A percentile compares a stretch with the other conserved stretches of the same genome.
Evolutionary conservation across 1,140 invertebrate genomes (phyloP).

Genomic region (Formica exsecta): DNA sequence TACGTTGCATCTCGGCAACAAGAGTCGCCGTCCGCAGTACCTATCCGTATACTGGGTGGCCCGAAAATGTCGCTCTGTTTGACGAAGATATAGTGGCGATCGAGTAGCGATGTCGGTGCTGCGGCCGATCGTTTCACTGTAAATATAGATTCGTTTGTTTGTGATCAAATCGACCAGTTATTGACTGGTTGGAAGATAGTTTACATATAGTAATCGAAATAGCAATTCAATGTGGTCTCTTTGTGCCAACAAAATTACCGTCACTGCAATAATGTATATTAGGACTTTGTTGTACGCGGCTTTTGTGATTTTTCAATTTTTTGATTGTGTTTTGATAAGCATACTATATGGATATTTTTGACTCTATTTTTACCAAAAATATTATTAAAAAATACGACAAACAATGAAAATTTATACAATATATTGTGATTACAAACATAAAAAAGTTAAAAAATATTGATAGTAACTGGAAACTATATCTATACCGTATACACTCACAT

Average conservation of each 20-base stretch:
- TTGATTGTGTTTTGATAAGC: background rate
- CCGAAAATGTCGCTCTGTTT: conserved; percentile 29
- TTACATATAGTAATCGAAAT: conserved; percentile 7
- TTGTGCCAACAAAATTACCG: conserved; percentile 10
- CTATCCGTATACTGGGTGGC: conserved; percentile 63
- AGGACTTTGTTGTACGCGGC: background rate
- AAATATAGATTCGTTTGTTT: conserved; percentile 50
- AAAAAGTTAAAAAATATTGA: no score
- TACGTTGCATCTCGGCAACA: conserved; percentile 72
- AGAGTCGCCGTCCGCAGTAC: conserved; percentile 59
- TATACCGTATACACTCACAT: no score
- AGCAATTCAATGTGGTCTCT: background rate
- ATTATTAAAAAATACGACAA: background rate
- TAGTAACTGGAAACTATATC: no score
- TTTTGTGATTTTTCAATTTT: background rate
- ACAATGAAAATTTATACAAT: background rate
- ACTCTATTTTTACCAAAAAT: background rate
- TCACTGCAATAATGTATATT: conserved; percentile 5
- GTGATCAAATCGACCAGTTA: background rate
- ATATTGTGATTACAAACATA: background rate
- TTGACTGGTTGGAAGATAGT: background rate
- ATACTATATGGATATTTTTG: background rate
- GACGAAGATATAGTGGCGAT: conserved; percentile 6
- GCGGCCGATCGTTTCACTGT: background rate
- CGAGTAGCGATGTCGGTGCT: background rate